These are phyloP conservation scores for Synergus umbraculus DNA, from an alignment of 2,888 invertebrate species.

Conservation along the genomic window DNA sequence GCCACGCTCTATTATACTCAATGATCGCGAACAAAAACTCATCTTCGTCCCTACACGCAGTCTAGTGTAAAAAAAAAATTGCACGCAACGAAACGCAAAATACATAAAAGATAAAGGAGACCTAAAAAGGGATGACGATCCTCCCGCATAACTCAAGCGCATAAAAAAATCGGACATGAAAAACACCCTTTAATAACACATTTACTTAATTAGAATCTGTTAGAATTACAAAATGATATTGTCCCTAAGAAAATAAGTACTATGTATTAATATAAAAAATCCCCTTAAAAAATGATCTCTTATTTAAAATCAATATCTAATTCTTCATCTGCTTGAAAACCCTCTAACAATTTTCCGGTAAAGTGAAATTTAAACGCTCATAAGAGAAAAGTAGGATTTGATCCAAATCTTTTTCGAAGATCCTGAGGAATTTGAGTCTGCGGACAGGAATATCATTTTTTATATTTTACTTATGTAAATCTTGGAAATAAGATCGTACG, in stretches of 20 bases:
- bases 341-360: not conserved
- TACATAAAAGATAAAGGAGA: constrained; percentile 23
- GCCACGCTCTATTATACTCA: constrained; percentile 33
- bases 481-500: constrained; percentile 45
- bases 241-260: constrained; percentile 1
- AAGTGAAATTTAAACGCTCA: not conserved
- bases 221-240: not conserved
- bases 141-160: constrained; percentile 28
- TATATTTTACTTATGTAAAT: not conserved
- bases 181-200: constrained; percentile 25
- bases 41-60: constrained; percentile 3
- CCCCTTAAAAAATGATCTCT: not conserved
- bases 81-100: constrained; percentile 23
- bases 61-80: constrained; percentile 11
- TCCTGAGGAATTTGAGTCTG: not conserved
- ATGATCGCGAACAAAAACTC: constrained; percentile 19
- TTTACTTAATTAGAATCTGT: constrained; percentile 10
- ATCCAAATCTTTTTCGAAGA: constrained; percentile 14
- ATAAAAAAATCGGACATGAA: constrained; percentile 24
- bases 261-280: not conserved
- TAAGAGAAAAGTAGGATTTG: not conserved
- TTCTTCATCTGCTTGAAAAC: no score
- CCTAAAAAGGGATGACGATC: constrained; percentile 15
- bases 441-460: not conserved
- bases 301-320: not conserved